Evolutionary conservation across 2,888 invertebrate genomes (phyloP).

Genomic region (Stenolophus ochropezus): DNA sequence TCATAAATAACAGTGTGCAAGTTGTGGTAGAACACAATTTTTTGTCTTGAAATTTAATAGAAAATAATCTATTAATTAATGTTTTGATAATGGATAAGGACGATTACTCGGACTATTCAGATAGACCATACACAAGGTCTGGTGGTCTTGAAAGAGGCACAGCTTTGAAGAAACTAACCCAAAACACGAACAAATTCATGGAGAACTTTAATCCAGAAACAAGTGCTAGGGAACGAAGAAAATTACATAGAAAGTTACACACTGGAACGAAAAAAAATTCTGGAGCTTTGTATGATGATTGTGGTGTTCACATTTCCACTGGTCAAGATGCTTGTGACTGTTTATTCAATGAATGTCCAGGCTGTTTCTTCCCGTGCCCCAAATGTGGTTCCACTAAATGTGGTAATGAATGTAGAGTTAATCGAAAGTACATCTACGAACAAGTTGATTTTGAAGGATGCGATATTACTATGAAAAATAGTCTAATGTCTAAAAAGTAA

Average conservation of each 20-base stretch:
- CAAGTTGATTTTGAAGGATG: conserved; percentile 87
- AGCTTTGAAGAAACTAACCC: conserved; percentile 39
- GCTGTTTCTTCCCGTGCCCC: conserved; percentile 89
- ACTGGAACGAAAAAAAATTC: conserved; percentile 74
- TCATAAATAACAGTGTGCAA: too few species aligned
- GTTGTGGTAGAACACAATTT: too few species aligned
- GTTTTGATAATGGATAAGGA: too few species aligned
- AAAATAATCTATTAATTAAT: too few species aligned
- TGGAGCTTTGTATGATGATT: conserved; percentile 82
- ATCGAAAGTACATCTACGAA: conserved; percentile 87
- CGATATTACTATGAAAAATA: conserved; percentile 79
- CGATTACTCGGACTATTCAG: too few species aligned
- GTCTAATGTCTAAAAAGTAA: conserved; percentile 65
- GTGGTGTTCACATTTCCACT: conserved; percentile 78
- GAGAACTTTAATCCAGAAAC: conserved; percentile 87
- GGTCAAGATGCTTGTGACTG: conserved; percentile 90
- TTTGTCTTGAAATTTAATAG: too few species aligned
- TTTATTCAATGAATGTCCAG: conserved; percentile 83
- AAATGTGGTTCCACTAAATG: conserved; percentile 86
- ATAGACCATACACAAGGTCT: conserved; percentile 21
- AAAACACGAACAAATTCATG: conserved; percentile 68
- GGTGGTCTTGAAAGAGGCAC: background rate
- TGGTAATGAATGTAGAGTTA: conserved; percentile 86
- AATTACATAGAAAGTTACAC: conserved; percentile 81
- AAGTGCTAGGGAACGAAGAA: conserved; percentile 85